Conservation (phyloP, 2,888 invertebrate species). For the Epirrita christyi region DNA sequence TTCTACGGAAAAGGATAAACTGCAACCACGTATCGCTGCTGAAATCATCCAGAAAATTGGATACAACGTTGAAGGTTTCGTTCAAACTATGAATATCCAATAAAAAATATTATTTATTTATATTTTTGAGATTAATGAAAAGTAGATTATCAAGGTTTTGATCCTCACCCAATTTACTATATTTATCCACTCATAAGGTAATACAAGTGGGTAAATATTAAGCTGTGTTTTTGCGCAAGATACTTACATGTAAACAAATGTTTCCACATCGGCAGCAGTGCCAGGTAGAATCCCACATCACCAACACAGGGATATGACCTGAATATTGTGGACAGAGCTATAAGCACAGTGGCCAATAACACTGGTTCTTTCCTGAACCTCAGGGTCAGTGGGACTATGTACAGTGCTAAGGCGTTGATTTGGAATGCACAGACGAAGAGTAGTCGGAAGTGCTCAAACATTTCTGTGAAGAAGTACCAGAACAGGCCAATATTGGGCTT, state of each 20-base stretch:
- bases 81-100: too few relatives aligned
- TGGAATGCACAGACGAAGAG: constrained; percentile 98
- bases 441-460: constrained; percentile 99
- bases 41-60: too few relatives aligned
- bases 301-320: constrained; percentile 98
- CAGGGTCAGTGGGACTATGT: constrained; percentile 94
- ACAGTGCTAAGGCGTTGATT: constrained; percentile 96
- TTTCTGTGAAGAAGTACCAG: constrained; percentile 99
- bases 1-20: too few relatives aligned
- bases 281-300: constrained; percentile 96
- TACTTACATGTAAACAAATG: constrained; percentile 94
- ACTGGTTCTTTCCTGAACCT: constrained; percentile 92
- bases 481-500: constrained; percentile 99
- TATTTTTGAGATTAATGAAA: too few relatives aligned
- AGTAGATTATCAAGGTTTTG: too few relatives aligned
- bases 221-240: not conserved
- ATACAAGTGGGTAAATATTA: too few relatives aligned
- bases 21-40: too few relatives aligned
- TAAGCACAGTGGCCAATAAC: constrained; percentile 90
- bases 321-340: constrained; percentile 95
- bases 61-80: too few relatives aligned
- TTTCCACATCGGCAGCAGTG: constrained; percentile 95
- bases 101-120: too few relatives aligned
- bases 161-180: too few relatives aligned
- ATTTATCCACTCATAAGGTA: too few relatives aligned